Evolutionary conservation across 2,888 invertebrate genomes (phyloP), one percentile per base, ranked within the genome.

Genomic region (Hoplodrina ambigua): DNA sequence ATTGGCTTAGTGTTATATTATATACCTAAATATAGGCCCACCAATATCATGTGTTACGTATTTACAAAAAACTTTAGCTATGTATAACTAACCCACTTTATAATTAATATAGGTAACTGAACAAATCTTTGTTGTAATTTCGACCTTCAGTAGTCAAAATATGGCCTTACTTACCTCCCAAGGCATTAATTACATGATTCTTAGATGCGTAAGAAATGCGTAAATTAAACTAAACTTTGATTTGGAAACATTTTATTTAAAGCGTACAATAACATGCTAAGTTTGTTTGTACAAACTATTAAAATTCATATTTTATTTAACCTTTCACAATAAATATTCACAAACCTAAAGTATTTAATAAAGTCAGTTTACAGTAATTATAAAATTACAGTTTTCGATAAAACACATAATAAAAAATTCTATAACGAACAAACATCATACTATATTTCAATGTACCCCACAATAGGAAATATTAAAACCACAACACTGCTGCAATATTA

Each of bases 231-330:
- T 13, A 17, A 17, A 15, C 0, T 25, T 52, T 74, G 1, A 44
- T 72, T 25, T 73, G 4, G 1, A 73, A 63, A 59, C 41, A 6
- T 1, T 78, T 75, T 75, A 78, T 54, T 59, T 59, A n/a, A 30
- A 56, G 13, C 41, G 57, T 1, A 13, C 50, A 20, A 44, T 1
- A 44, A 44, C n/a, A 50, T 70, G 6, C 4, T 44, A 44, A 50
- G 55, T 55, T 19, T 20, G 33, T 53, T 77, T 59, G 25, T n/a
- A 10, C 4, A 77, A 75, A 68, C n/a, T n/a, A 49, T 58, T 57
- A 8, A 7, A 13, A 59, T 44, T 33, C 15, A 53, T 20, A 10
- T 11, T n/a, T 17, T 30, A 5, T n/a, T 15, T 65, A 2, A 73
- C 44, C 19, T 75, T 50, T 75, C 8, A 55, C 13, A 61, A 50